A percentile compares a stretch with the other conserved stretches of the same genome.
Evolutionary conservation across 2,888 invertebrate genomes (phyloP).

Genomic region (Polydesmus complanatus): DNA sequence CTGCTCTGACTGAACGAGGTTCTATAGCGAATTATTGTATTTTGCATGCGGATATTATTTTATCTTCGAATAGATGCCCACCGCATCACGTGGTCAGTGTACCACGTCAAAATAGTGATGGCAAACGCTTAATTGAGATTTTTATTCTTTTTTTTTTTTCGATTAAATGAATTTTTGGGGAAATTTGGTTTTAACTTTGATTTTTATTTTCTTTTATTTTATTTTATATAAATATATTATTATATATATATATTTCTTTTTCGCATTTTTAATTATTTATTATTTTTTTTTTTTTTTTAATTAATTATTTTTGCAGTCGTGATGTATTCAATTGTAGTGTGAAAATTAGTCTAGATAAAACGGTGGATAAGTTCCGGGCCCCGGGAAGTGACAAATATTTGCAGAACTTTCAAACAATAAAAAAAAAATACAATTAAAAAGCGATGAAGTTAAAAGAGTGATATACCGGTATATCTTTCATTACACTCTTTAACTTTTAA

Average conservation of each 20-base stretch:
- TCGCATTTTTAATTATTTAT: not conserved
- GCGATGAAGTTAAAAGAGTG: too few relatives aligned
- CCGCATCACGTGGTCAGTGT: not conserved
- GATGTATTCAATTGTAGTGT: not conserved
- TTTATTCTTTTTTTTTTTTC: too few relatives aligned
- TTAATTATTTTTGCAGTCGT: not conserved
- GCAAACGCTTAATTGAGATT: not conserved
- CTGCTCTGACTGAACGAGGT: not conserved
- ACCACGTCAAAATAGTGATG: not conserved
- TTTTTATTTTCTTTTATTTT: too few relatives aligned
- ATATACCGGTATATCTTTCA: too few relatives aligned
- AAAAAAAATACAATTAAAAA: not conserved
- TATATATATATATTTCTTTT: not conserved
- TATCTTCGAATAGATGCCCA: not conserved
- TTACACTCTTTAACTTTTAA: too few relatives aligned
- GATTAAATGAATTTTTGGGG: not conserved
- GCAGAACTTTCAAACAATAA: not conserved
- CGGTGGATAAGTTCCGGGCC: not conserved
- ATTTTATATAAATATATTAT: too few relatives aligned
- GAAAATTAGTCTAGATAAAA: not conserved
- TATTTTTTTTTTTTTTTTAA: not conserved
- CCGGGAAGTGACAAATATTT: not conserved
- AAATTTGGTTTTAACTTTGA: not conserved
- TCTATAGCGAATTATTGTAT: not conserved
- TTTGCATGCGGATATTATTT: not conserved